phyloP scores from a whole-genome alignment of 2,113 vertebrate genomes.

The Hippocampus comes region DNA sequence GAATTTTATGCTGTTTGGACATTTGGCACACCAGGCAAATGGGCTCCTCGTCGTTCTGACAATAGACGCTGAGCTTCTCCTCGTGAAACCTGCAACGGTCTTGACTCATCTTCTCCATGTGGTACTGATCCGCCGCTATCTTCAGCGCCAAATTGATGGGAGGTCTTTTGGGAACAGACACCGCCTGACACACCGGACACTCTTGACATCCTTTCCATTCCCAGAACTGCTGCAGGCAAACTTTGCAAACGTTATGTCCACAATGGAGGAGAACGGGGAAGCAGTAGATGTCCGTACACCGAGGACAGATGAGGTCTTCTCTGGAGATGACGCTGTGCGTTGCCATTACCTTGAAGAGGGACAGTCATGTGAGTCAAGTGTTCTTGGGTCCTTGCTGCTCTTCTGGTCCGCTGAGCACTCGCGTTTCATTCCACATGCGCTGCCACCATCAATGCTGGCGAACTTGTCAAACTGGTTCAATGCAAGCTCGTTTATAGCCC shows the following conservation, averaged over 20 bases:
- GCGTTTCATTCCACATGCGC: background rate
- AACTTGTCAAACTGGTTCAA: slow-evolving; percentile 53
- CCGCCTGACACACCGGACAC: slow-evolving; percentile 55
- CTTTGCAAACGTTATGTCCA: slow-evolving; percentile 58
- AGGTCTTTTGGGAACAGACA: slow-evolving; percentile 44
- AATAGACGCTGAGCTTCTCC: slow-evolving; percentile 58
- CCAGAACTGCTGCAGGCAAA: slow-evolving; percentile 60
- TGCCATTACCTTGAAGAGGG: slow-evolving; percentile 27
- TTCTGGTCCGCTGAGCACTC: background rate
- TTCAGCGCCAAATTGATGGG: slow-evolving; percentile 63
- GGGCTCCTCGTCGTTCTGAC: slow-evolving; percentile 54
- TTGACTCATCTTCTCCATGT: background rate
- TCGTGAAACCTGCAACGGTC: slow-evolving; percentile 51
- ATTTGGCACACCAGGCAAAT: slow-evolving; percentile 58
- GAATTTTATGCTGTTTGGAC: slow-evolving; percentile 59
- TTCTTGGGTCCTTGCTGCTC: background rate
- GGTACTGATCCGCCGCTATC: slow-evolving; percentile 48
- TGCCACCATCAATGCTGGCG: slow-evolving; percentile 15
- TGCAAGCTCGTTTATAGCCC: background rate
- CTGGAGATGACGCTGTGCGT: background rate
- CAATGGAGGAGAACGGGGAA: slow-evolving; percentile 56
- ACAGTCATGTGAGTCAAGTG: background rate
- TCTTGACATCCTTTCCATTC: slow-evolving; percentile 48
- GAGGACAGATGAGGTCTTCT: slow-evolving; percentile 55
- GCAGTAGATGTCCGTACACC: slow-evolving; percentile 42